phyloP scores from a whole-genome alignment of 2,113 vertebrate species.

The Hiodon tergisus region DNA sequence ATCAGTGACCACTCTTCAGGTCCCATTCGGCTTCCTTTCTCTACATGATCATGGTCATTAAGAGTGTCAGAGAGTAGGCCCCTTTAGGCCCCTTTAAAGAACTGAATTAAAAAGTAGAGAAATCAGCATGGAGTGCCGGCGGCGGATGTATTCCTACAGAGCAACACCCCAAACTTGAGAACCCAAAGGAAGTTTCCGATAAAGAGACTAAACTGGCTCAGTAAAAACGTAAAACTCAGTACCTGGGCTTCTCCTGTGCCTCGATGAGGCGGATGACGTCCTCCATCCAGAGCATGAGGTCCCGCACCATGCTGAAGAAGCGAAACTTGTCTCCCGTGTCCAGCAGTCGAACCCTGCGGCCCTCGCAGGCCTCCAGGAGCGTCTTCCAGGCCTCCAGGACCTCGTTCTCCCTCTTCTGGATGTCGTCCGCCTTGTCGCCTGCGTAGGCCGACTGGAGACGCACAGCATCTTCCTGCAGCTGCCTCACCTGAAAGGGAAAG shows the following conservation, averaged over 20 bases:
- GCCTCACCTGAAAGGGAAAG: slow-evolving; percentile 71
- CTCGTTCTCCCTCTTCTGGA: slow-evolving; percentile 85
- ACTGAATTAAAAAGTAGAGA: background rate
- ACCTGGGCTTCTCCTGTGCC: slow-evolving; percentile 94
- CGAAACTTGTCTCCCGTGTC: slow-evolving; percentile 95
- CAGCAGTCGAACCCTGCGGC: slow-evolving; percentile 74
- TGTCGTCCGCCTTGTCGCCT: slow-evolving; percentile 95
- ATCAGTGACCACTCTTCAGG: too few relatives aligned
- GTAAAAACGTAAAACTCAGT: background rate
- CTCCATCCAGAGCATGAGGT: slow-evolving; percentile 98
- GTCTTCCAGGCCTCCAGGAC: slow-evolving; percentile 87
- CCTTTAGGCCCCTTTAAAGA: background rate
- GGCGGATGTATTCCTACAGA: background rate
- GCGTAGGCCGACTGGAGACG: slow-evolving; percentile 95
- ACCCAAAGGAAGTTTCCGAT: background rate
- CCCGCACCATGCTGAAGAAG: slow-evolving; percentile 93
- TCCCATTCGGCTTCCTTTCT: background rate
- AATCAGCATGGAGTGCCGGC: background rate
- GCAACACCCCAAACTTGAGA: background rate
- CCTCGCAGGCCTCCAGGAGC: slow-evolving; percentile 83
- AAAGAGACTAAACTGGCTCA: background rate
- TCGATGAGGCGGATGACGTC: slow-evolving; percentile 92
- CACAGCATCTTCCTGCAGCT: slow-evolving; percentile 90
- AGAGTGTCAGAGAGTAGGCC: too few relatives aligned
- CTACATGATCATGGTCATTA: background rate